These are phyloP conservation scores for Synergus laeviventris DNA, from an alignment of 2,888 invertebrate species.

Conservation along the genomic window DNA sequence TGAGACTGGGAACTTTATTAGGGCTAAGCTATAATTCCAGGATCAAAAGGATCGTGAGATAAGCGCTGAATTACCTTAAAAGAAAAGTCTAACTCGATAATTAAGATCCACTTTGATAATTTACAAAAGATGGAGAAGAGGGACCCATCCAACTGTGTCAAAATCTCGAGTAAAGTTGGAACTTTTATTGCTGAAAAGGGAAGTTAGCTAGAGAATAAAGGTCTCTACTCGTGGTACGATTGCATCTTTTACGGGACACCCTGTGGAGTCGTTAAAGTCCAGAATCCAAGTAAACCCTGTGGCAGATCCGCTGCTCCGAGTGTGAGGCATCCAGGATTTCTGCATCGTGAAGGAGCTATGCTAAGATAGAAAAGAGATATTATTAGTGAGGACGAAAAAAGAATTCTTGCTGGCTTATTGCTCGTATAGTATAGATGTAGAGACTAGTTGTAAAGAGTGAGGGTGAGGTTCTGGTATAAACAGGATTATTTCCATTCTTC, in stretches of 20 bases:
- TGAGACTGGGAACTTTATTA: not conserved
- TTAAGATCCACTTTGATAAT: not conserved
- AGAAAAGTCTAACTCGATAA: not conserved
- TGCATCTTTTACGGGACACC: slow-evolving; percentile 29
- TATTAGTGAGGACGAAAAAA: slow-evolving; percentile 10
- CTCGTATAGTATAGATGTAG: slow-evolving; percentile 42
- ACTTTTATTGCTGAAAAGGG: slow-evolving; percentile 17
- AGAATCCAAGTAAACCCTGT: slow-evolving; percentile 24
- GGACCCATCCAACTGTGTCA: not conserved
- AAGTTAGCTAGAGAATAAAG: slow-evolving; percentile 15
- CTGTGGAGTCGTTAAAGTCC: slow-evolving; percentile 21
- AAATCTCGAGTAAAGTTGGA: slow-evolving; percentile 15
- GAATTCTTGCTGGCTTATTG: slow-evolving; percentile 42
- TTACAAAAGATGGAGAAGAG: not conserved
- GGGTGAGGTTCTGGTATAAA: slow-evolving; percentile 47
- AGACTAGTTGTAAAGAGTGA: slow-evolving; percentile 26
- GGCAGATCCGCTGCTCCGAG: not conserved
- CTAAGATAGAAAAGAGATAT: not conserved
- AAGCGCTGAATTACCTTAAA: not conserved
- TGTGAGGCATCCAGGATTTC: slow-evolving; percentile 10
- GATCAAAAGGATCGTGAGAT: slow-evolving; percentile 23
- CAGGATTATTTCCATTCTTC: slow-evolving; percentile 56
- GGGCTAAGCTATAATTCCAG: not conserved
- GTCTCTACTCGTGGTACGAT: slow-evolving; percentile 15
- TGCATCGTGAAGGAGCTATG: not conserved